These are phyloP conservation scores for Hyposoter didymator DNA, from an alignment of 2,888 invertebrate species.

Conservation along the genomic window DNA sequence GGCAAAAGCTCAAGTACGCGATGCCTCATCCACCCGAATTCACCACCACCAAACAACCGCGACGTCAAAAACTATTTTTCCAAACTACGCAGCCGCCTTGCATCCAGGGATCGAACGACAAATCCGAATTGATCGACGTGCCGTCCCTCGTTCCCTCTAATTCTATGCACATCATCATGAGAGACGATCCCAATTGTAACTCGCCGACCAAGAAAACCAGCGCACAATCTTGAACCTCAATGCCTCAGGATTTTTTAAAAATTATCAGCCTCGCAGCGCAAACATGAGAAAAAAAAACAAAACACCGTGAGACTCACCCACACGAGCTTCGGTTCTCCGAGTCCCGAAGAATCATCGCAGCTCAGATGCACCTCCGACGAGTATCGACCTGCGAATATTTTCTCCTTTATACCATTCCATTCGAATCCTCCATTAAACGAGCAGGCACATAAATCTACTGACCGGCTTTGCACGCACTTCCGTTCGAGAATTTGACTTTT, in stretches of 20 bases:
- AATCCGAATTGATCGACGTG: slow-evolving; percentile 77
- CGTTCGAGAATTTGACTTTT: slow-evolving; percentile 74
- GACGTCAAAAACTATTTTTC: slow-evolving; percentile 68
- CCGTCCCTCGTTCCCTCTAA: slow-evolving; percentile 73
- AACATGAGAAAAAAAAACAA: neutral
- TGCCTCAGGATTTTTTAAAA: slow-evolving; percentile 41
- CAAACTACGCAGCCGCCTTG: slow-evolving; percentile 70
- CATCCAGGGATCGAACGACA: slow-evolving; percentile 73
- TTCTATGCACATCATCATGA: slow-evolving; percentile 75
- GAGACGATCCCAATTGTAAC: slow-evolving; percentile 49
- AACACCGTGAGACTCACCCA: slow-evolving; percentile 73
- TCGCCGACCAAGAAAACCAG: slow-evolving; percentile 19
- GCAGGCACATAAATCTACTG: slow-evolving; percentile 56
- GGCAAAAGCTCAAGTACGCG: slow-evolving; percentile 91
- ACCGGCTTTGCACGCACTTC: slow-evolving; percentile 75
- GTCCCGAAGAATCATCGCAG: slow-evolving; percentile 72
- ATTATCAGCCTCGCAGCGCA: neutral
- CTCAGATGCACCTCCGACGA: slow-evolving; percentile 74
- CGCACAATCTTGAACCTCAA: slow-evolving; percentile 10
- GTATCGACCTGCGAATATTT: slow-evolving; percentile 71
- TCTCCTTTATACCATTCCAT: neutral
- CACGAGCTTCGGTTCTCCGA: slow-evolving; percentile 73
- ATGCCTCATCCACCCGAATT: slow-evolving; percentile 86
- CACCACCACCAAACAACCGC: slow-evolving; percentile 84
- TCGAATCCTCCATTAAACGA: neutral